These are phyloP conservation scores for Petrocephalus schoutedeni DNA, from an alignment of 2,797 vertebrate genomes.

Conservation along the genomic window DNA sequence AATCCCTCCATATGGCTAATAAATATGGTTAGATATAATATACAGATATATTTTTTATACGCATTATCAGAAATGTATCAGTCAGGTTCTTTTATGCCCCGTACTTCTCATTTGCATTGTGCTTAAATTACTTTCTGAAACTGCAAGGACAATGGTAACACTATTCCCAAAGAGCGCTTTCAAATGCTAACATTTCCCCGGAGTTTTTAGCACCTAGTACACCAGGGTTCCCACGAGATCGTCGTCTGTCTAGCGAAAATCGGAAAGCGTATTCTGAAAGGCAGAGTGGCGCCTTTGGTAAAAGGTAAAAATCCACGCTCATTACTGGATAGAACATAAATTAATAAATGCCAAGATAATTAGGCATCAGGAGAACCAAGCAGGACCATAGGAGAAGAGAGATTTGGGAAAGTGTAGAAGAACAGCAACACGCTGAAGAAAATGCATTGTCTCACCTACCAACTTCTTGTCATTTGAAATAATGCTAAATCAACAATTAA, in stretches of 20 bases:
- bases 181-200: background rate
- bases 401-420: background rate
- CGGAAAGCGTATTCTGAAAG: background rate
- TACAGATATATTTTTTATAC: background rate
- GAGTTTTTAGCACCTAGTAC: background rate
- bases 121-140: background rate
- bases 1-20: background rate
- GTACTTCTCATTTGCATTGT: background rate
- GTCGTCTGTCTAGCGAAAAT: background rate
- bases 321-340: conserved; percentile 9
- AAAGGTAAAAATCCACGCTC: background rate
- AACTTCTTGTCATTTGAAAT: background rate
- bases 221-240: background rate
- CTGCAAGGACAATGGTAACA: background rate
- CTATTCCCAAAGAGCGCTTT: background rate
- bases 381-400: background rate
- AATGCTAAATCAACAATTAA: conserved; percentile 1
- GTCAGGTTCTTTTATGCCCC: background rate
- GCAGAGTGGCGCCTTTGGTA: background rate
- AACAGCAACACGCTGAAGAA: background rate
- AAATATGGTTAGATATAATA: background rate
- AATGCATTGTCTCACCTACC: background rate
- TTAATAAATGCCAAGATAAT: conserved; percentile 17
- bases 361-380: background rate
- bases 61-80: background rate